A percentile compares a stretch with the other conserved stretches of the same genome.
Conservation (phyloP, 2,888 invertebrate genomes). For the Leucozona laternaria region DNA sequence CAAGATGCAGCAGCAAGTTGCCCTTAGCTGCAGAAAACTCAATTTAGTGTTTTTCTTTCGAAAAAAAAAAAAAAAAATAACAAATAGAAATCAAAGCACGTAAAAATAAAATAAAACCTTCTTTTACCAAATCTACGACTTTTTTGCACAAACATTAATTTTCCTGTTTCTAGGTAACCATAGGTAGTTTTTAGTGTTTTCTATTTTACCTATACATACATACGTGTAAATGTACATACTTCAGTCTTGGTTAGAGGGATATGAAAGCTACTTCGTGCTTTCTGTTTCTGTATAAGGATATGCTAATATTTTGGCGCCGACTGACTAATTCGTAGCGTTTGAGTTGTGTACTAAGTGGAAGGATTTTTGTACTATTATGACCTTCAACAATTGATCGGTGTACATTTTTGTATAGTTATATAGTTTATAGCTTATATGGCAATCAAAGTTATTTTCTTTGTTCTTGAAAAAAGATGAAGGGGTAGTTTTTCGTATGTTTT, state of each 20-base stretch:
- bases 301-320: conserved; percentile 67
- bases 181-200: not conserved
- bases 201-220: not conserved
- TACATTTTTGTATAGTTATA: not conserved
- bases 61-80: no score
- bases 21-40: not conserved
- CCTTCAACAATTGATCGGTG: conserved; percentile 61
- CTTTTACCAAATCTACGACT: not conserved
- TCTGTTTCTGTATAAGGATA: conserved; percentile 33
- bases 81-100: conserved; percentile 14
- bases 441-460: conserved; percentile 55
- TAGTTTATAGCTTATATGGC: conserved; percentile 16
- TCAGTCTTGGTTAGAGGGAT: not conserved
- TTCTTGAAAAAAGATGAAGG: conserved; percentile 31
- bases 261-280: conserved; percentile 41
- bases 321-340: conserved; percentile 59
- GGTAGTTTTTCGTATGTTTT: conserved; percentile 29
- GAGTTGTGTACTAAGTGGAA: conserved; percentile 38
- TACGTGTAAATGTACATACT: no score
- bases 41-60: not conserved
- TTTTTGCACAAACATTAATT: conserved; percentile 37
- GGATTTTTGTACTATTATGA: conserved; percentile 47
- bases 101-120: not conserved
- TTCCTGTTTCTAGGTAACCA: conserved; percentile 33
- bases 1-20: conserved; percentile 24